Base-by-base conservation (phyloP, 2,888 invertebrate genomes). In the Cryptocephalus moraei region DNA sequence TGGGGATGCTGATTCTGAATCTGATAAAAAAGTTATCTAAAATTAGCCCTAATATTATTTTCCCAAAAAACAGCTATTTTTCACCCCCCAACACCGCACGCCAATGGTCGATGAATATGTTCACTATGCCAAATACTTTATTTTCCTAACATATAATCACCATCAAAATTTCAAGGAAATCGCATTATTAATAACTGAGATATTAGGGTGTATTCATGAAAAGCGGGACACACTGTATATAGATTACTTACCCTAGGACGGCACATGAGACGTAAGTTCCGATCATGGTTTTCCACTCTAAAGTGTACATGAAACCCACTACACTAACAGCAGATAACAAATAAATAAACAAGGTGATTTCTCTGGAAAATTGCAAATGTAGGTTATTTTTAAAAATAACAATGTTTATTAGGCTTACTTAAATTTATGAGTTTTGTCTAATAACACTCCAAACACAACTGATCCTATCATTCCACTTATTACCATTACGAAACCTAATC, bases 361-460 rank as follows among this genome's bases (percentile, higher is more conserved):
- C 54, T 40, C 57, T 59, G 38, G 46, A 57, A 58, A 39, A 44
- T 13, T 40, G 10, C 4, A 40, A 40, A 40, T 6, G 13, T 36
- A 22, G 22, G 22, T 22, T 22, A 22, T 22, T 22, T 22, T 22
- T 22, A 6, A 22, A 22, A 22, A 11, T 36, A 36, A 36, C 6
- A 4, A 6, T 4, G 6, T 36, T 2, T 36, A 36, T 6, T 44
- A 8, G 31, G 46, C 51, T 32, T 69, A 88, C 86, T 94, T 95
- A 76, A 89, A 96, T 63, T 79, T 81, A 65, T 91, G 91, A 1
- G 92, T 92, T 73, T 84, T 91, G 72, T 96, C 95, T 53, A 96
- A 75, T 58, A 91, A 75, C 47, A 91, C 73, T 8, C 96, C 96
- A 58, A 89, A 89, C 1, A 86, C 71, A 4, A 96, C 83, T 0